A percentile compares a stretch with the other conserved stretches of the same genome.
These are phyloP conservation scores for Pangasius djambal DNA, from an alignment of 2,797 vertebrate species.

Conservation along the genomic window DNA sequence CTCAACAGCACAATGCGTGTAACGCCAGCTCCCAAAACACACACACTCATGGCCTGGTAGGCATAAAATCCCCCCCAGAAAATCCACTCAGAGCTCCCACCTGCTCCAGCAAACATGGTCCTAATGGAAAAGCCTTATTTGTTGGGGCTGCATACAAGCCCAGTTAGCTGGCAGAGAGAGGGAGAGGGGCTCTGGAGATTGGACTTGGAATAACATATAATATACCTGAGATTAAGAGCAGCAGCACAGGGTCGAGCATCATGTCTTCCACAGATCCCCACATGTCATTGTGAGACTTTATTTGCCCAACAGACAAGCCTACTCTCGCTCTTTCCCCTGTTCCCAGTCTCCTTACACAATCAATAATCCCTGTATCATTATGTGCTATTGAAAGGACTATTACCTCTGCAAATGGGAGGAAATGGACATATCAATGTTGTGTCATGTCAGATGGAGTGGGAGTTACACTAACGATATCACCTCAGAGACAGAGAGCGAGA, in stretches of 20 bases:
- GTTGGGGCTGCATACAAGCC: conserved; percentile 48
- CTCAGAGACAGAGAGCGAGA: conserved; percentile 14
- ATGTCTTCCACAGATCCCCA: conserved; percentile 45
- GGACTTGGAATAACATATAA: conserved; percentile 56
- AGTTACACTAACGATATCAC: conserved; percentile 16
- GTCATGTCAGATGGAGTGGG: conserved; percentile 45
- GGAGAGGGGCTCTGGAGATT: conserved; percentile 47
- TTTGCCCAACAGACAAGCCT: conserved; percentile 43
- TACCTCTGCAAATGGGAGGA: conserved; percentile 56
- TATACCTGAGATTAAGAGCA: conserved; percentile 56
- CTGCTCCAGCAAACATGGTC: conserved; percentile 46
- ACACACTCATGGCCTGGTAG: conserved; percentile 54
- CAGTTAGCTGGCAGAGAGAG: conserved; percentile 37
- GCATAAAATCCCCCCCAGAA: conserved; percentile 51
- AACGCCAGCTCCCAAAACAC: conserved; percentile 48
- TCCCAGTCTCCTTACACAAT: conserved; percentile 46
- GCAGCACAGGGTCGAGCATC: conserved; percentile 48
- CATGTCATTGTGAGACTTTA: conserved; percentile 53
- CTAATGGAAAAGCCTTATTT: conserved; percentile 55
- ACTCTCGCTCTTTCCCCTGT: conserved; percentile 17
- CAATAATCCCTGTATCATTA: conserved; percentile 52
- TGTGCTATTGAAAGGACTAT: conserved; percentile 53
- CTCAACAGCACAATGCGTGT: conserved; percentile 31
- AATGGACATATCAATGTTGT: conserved; percentile 58
- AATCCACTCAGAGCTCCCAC: conserved; percentile 53